Evolutionary conservation across 2,888 invertebrate genomes (phyloP).

Genomic region (Chrysomela aeneicollis): DNA sequence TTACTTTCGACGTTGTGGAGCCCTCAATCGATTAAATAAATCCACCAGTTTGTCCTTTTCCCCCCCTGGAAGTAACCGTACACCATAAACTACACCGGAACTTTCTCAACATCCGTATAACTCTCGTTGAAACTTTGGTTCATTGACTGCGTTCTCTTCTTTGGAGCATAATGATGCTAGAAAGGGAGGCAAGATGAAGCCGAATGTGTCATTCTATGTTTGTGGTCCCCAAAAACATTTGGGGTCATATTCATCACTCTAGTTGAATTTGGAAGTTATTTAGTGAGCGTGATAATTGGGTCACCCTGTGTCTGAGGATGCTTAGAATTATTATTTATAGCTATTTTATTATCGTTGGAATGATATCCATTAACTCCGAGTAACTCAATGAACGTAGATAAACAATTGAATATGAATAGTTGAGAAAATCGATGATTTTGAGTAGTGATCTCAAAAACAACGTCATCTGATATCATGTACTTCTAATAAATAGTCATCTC

Average conservation of each 20-base stretch:
- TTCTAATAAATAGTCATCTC: too few relatives aligned
- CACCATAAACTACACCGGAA: slow-evolving; percentile 34
- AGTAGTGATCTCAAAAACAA: too few relatives aligned
- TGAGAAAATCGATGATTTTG: too few relatives aligned
- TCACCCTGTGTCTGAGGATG: too few relatives aligned
- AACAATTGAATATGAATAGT: not conserved
- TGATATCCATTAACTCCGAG: not conserved
- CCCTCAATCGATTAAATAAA: slow-evolving; percentile 32
- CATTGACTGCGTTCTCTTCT: slow-evolving; percentile 27
- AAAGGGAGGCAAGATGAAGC: slow-evolving; percentile 2
- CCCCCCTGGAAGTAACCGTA: slow-evolving; percentile 22
- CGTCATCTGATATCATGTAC: too few relatives aligned
- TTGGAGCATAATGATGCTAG: slow-evolving; percentile 14
- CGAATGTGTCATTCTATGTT: not conserved
- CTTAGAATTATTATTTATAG: not conserved
- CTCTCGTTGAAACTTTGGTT: slow-evolving; percentile 30
- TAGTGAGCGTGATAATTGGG: too few relatives aligned
- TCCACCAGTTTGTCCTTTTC: slow-evolving; percentile 30
- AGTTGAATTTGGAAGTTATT: too few relatives aligned
- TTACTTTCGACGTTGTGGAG: slow-evolving; percentile 17
- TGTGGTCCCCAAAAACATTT: too few relatives aligned
- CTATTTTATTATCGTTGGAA: not conserved
- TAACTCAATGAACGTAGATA: not conserved
- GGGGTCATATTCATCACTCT: too few relatives aligned
- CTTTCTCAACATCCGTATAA: slow-evolving; percentile 34